Conservation (phyloP, 1,140 invertebrate species). For the Brachionus rotundiformis region DNA sequence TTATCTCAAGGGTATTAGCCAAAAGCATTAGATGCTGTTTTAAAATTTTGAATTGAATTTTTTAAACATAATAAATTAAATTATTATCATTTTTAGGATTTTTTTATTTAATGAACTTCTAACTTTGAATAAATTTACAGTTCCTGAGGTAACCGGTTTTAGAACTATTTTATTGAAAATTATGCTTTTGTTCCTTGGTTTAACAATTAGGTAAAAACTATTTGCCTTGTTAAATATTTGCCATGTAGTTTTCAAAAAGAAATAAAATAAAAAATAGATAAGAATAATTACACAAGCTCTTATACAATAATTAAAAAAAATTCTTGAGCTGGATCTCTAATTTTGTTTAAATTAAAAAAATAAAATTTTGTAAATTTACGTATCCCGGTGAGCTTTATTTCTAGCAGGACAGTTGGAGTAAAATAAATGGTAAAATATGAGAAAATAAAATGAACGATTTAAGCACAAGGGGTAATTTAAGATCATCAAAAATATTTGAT, state of each 20-base stretch:
- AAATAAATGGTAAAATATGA: neutral
- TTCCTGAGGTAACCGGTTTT: neutral
- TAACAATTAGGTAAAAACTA: neutral
- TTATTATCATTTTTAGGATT: too few species aligned
- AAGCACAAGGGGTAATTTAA: neutral
- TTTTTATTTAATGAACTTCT: too few species aligned
- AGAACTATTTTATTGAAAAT: neutral
- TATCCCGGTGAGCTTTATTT: neutral
- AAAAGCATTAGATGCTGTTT: too few species aligned
- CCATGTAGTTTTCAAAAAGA: neutral
- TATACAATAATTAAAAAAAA: neutral
- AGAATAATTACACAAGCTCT: neutral
- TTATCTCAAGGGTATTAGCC: too few species aligned
- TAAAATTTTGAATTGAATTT: neutral
- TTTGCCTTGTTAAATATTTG: neutral
- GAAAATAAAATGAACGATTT: neutral
- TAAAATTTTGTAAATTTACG: neutral
- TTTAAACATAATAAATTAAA: too few species aligned
- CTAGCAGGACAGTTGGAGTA: neutral
- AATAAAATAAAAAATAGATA: neutral
- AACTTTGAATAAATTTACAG: neutral
- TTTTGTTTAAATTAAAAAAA: too few species aligned
- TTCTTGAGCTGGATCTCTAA: neutral
- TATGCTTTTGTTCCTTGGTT: neutral
- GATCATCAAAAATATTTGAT: slow-evolving; percentile 29